Evolutionary conservation across 2,888 invertebrate genomes (phyloP).

Genomic region (Hirtodrosophila duncani): DNA sequence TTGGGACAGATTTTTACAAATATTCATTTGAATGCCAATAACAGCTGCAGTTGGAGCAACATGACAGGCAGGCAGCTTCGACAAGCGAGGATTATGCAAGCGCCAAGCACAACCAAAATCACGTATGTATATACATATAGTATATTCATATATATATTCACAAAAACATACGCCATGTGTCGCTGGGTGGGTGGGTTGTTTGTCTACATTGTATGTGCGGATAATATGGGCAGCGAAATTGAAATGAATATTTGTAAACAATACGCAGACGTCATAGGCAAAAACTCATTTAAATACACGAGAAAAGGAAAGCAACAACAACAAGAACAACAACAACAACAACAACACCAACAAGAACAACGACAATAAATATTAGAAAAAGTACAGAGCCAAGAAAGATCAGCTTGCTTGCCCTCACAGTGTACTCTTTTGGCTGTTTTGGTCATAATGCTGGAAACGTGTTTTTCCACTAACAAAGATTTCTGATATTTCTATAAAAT

Average conservation of each 20-base stretch:
- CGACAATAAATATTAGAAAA: slow-evolving; percentile 36
- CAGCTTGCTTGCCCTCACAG: no score
- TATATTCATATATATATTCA: slow-evolving; percentile 26
- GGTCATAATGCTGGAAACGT: slow-evolving; percentile 54
- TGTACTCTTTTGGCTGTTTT: slow-evolving; percentile 25
- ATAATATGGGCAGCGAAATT: slow-evolving; percentile 46
- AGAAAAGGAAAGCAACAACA: slow-evolving; percentile 15
- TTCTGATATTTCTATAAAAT: slow-evolving; percentile 34
- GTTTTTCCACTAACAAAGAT: slow-evolving; percentile 45
- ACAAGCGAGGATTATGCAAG: slow-evolving; percentile 67
- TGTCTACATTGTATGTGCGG: slow-evolving; percentile 8
- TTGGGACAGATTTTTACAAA: slow-evolving; percentile 46
- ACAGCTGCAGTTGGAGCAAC: slow-evolving; percentile 46
- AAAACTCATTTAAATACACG: slow-evolving; percentile 58
- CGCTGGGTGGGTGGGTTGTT: slow-evolving; percentile 34
- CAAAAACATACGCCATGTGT: slow-evolving; percentile 48
- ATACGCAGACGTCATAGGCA: slow-evolving; percentile 65
- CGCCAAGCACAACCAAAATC: slow-evolving; percentile 39
- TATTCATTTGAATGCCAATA: slow-evolving; percentile 69
- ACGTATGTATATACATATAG: slow-evolving; percentile 21
- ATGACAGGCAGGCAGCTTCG: slow-evolving; percentile 45
- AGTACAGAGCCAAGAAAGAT: slow-evolving; percentile 39
- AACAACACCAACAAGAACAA: slow-evolving; percentile 26
- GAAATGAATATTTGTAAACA: slow-evolving; percentile 69
- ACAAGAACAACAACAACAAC: slow-evolving; percentile 10